phyloP scores from a whole-genome alignment of 2,797 vertebrate species.

The Simalia tracyae region DNA sequence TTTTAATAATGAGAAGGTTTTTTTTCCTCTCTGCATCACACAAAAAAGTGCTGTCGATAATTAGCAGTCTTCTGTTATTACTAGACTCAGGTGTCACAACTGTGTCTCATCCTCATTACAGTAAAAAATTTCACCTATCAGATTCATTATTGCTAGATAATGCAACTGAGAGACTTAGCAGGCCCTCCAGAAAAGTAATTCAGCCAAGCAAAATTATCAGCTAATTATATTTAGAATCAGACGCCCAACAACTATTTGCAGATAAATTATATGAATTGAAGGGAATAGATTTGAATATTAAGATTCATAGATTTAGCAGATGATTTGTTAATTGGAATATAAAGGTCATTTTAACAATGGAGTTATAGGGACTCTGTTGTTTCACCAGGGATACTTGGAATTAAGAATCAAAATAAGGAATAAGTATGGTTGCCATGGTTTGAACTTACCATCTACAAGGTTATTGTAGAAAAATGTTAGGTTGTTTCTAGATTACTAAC shows the following conservation, averaged over 20 bases:
- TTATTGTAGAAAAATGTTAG: slow-evolving; percentile 37
- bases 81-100: slow-evolving; percentile 85
- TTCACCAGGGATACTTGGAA: slow-evolving; percentile 76
- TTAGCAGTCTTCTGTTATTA: slow-evolving; percentile 83
- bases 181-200: slow-evolving; percentile 89
- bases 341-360: slow-evolving; percentile 97
- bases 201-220: slow-evolving; percentile 86
- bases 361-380: slow-evolving; percentile 95
- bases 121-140: slow-evolving; percentile 86
- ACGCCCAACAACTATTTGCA: slow-evolving; percentile 92
- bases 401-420: slow-evolving; percentile 71
- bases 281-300: slow-evolving; percentile 98
- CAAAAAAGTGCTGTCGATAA: slow-evolving; percentile 84
- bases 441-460: slow-evolving; percentile 19
- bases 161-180: slow-evolving; percentile 82
- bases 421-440: slow-evolving; percentile 67
- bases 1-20: slow-evolving; percentile 85
- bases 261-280: slow-evolving; percentile 97
- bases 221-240: slow-evolving; percentile 91
- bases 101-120: slow-evolving; percentile 87
- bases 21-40: slow-evolving; percentile 77
- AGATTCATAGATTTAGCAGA: slow-evolving; percentile 98
- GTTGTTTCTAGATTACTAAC: background rate
- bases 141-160: slow-evolving; percentile 85
- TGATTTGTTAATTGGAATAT: slow-evolving; percentile 99